Conservation (phyloP, 2,797 vertebrate species). For the Tapirus indicus region DNA sequence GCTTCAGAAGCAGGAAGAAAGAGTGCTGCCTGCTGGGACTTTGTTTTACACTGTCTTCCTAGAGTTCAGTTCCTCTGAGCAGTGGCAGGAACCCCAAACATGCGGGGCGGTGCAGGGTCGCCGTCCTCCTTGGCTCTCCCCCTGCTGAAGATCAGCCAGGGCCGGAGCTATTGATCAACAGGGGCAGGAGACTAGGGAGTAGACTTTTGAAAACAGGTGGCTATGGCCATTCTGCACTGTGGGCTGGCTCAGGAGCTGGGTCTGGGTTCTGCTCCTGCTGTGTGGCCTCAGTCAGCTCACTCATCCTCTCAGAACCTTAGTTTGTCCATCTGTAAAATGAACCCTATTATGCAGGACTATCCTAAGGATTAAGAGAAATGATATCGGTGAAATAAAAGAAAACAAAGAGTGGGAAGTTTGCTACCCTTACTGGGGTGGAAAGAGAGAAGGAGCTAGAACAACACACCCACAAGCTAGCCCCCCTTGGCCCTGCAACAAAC, state of each 20-base stretch:
- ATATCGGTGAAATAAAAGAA: not conserved
- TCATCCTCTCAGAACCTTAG: not conserved
- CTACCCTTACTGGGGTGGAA: too few species aligned
- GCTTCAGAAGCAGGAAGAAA: not conserved
- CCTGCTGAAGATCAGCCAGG: not conserved
- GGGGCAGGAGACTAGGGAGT: not conserved
- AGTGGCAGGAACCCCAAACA: not conserved
- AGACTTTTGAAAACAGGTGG: not conserved
- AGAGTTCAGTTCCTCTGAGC: not conserved
- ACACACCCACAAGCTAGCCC: not conserved
- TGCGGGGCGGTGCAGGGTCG: fast-evolving
- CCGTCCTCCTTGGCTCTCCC: not conserved
- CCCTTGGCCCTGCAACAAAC: too few species aligned
- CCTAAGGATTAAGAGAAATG: not conserved
- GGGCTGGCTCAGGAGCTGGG: not conserved
- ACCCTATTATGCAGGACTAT: not conserved
- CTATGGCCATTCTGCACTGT: fast-evolving
- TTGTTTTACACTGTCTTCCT: not conserved
- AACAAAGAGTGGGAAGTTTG: not conserved
- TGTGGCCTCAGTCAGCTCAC: not conserved
- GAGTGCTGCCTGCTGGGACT: not conserved
- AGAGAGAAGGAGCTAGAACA: not conserved
- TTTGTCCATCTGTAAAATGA: not conserved
- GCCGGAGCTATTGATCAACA: not conserved
- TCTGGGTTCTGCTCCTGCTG: not conserved